Percentiles rank a stretch among this genome's conserved stretches.
Evolutionary conservation across 1,140 invertebrate species (phyloP).

Genomic region (Myzus persicae): DNA sequence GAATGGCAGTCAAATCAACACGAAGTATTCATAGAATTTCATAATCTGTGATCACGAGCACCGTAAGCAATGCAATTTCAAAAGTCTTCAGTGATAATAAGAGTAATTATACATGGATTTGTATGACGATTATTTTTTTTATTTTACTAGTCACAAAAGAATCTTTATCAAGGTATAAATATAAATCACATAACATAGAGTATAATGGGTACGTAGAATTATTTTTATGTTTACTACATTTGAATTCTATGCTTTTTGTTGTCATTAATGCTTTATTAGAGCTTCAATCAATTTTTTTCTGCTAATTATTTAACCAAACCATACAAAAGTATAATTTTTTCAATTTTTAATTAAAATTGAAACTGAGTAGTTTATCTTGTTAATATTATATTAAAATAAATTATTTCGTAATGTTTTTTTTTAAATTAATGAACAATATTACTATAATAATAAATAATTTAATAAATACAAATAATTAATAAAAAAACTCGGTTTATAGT

Average conservation of each 20-base stretch:
- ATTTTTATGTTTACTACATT: not conserved
- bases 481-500: no score
- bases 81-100: not conserved
- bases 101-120: not conserved
- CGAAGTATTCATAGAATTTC: not conserved
- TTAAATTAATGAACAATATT: not conserved
- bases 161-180: not conserved
- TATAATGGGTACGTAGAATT: not conserved
- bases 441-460: no score
- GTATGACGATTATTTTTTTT: not conserved
- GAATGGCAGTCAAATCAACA: not conserved
- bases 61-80: not conserved
- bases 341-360: no score
- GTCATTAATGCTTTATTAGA: not conserved
- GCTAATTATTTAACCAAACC: not conserved
- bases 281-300: not conserved
- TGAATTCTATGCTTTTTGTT: not conserved
- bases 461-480: no score
- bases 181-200: not conserved
- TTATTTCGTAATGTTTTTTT: not conserved
- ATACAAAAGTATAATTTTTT: no score
- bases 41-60: not conserved
- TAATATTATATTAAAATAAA: not conserved
- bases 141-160: not conserved
- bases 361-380: not conserved